These are phyloP conservation scores for Antechinus stuartii DNA, from an alignment of 2,113 vertebrate species.

Conservation along the genomic window DNA sequence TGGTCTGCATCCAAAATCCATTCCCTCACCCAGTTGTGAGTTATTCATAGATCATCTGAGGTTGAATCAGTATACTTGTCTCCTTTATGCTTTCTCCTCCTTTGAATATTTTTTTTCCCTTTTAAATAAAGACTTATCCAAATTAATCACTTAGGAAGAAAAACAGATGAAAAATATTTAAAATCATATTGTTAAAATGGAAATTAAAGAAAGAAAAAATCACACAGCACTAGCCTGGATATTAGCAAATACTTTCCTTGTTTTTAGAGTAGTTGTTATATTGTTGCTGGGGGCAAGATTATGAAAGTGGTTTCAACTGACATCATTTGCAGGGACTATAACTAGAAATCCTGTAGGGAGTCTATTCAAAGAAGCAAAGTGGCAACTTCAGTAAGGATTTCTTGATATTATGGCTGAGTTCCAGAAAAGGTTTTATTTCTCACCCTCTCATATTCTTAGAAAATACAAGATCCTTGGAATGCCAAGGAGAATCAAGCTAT, in stretches of 20 bases:
- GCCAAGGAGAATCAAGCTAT: not conserved
- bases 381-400: not conserved
- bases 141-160: not conserved
- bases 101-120: not conserved
- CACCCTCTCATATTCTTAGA: not conserved
- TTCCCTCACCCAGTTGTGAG: slow-evolving; percentile 28
- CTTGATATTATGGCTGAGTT: not conserved
- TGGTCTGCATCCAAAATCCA: slow-evolving; percentile 41
- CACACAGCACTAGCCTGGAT: not conserved
- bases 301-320: not conserved
- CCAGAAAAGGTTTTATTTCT: not conserved
- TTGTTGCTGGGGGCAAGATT: not conserved
- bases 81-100: not conserved
- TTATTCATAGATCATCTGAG: slow-evolving; percentile 24
- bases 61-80: not conserved
- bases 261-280: not conserved
- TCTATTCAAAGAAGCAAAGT: not conserved
- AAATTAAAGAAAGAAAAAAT: not conserved
- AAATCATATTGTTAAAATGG: not conserved
- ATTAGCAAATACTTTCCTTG: not conserved
- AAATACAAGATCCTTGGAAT: not conserved
- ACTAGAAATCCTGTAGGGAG: not conserved
- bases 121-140: not conserved
- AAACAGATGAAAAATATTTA: not conserved
- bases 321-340: not conserved